Conservation (phyloP, 1,140 invertebrate genomes). For the Drosophila malerkotliana region DNA sequence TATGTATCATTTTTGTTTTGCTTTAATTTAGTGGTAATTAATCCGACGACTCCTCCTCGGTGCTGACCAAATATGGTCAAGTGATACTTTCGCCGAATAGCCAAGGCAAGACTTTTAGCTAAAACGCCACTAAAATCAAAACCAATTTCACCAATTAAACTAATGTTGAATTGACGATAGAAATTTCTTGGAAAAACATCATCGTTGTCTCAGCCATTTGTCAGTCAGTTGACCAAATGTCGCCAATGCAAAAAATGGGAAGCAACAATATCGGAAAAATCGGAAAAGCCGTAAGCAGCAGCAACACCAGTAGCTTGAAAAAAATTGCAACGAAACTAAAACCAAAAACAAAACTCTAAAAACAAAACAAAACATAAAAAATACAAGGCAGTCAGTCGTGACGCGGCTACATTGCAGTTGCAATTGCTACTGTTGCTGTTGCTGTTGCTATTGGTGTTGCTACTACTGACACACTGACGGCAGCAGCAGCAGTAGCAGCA, state of each 20-base stretch:
- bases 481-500: background rate
- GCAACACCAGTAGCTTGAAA: background rate
- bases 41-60: slow-evolving; percentile 14
- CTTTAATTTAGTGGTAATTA: slow-evolving; percentile 4
- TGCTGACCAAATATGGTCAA: slow-evolving; percentile 9
- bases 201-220: slow-evolving; percentile 9
- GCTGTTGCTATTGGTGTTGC: slow-evolving; percentile 32
- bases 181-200: slow-evolving; percentile 72
- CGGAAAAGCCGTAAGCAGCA: slow-evolving; percentile 14
- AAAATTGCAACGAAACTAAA: slow-evolving; percentile 19
- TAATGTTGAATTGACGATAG: slow-evolving; percentile 58
- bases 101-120: background rate
- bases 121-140: slow-evolving; percentile 33
- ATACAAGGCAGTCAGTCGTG: slow-evolving; percentile 49
- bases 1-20: background rate
- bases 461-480: slow-evolving; percentile 54
- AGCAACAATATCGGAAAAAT: slow-evolving; percentile 51
- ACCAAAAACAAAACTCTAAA: slow-evolving; percentile 18
- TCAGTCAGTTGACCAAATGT: slow-evolving; percentile 44
- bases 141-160: slow-evolving; percentile 76
- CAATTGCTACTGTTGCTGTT: slow-evolving; percentile 25
- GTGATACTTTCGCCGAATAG: slow-evolving; percentile 61
- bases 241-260: slow-evolving; percentile 45
- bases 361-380: slow-evolving; percentile 15
- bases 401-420: slow-evolving; percentile 8